A percentile compares a stretch with the other conserved stretches of the same genome.
Evolutionary conservation across 2,113 vertebrate genomes (phyloP).

Genomic region (Erythrocebus patas): DNA sequence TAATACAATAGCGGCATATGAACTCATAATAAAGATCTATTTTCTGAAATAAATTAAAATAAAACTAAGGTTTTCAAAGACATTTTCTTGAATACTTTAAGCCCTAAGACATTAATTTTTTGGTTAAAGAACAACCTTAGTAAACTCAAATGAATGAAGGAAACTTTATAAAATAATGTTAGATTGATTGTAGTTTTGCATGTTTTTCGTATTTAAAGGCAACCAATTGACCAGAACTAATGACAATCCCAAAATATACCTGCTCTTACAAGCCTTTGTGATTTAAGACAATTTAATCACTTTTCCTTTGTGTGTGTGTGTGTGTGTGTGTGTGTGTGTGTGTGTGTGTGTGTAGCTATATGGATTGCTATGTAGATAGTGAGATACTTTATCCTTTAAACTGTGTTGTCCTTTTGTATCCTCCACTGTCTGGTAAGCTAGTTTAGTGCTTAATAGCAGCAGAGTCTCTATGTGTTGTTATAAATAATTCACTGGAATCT

Average conservation of each 20-base stretch:
- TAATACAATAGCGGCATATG: background rate
- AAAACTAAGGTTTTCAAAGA: background rate
- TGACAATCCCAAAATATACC: background rate
- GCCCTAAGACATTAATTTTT: background rate
- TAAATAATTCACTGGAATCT: background rate
- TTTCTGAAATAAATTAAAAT: background rate
- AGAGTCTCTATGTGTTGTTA: background rate
- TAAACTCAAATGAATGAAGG: background rate
- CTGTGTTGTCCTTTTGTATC: background rate
- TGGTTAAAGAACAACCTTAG: background rate
- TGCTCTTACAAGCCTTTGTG: background rate
- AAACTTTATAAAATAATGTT: background rate
- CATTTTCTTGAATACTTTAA: background rate
- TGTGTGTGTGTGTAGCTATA: background rate
- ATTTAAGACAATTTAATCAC: background rate
- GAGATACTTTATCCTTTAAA: background rate
- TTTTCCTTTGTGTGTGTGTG: background rate
- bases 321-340: background rate
- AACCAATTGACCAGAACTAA: background rate
- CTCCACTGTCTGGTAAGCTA: background rate
- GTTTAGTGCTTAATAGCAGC: background rate
- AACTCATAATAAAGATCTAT: background rate
- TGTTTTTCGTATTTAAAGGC: background rate
- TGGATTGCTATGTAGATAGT: background rate
- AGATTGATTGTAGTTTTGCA: background rate